Percentiles rank a stretch among this genome's conserved stretches.
Evolutionary conservation across 2,113 vertebrate genomes (phyloP).

Genomic region (Melanerpes formicivorus): DNA sequence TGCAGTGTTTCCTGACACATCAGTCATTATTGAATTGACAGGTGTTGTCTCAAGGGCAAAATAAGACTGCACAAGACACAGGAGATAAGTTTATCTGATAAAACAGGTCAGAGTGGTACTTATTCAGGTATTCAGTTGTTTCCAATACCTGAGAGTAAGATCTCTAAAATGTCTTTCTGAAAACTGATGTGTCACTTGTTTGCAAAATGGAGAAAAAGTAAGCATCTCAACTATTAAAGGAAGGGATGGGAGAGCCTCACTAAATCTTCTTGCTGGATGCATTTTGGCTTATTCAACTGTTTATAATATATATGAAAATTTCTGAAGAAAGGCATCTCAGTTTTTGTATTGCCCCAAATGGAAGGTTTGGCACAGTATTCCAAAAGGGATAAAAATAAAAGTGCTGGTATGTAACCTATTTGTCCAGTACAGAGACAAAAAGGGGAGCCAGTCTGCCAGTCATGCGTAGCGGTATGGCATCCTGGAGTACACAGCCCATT

Average conservation of each 20-base stretch:
- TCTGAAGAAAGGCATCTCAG: not conserved
- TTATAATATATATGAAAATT: not conserved
- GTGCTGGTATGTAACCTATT: slow-evolving; percentile 46
- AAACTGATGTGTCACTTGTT: not conserved
- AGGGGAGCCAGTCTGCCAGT: not conserved
- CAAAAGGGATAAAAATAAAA: slow-evolving; percentile 53
- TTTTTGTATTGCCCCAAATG: not conserved
- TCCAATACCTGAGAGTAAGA: not conserved
- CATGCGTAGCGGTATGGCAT: not conserved
- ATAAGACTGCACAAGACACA: not conserved
- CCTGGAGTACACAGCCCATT: not conserved
- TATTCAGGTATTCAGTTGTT: not conserved
- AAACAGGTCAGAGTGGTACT: not conserved
- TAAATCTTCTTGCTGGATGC: not conserved
- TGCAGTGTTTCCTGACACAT: not conserved
- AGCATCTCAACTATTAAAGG: not conserved
- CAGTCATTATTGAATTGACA: not conserved
- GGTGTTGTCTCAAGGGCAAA: not conserved
- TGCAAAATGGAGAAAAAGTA: not conserved
- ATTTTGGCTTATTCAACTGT: not conserved
- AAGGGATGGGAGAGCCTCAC: not conserved
- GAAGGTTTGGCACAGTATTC: not conserved
- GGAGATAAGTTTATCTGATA: not conserved
- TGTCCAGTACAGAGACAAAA: not conserved
- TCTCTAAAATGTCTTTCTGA: not conserved